These are phyloP conservation scores for Ophthalmolycus amberensis DNA, from an alignment of 2,113 vertebrate species.

Conservation along the genomic window DNA sequence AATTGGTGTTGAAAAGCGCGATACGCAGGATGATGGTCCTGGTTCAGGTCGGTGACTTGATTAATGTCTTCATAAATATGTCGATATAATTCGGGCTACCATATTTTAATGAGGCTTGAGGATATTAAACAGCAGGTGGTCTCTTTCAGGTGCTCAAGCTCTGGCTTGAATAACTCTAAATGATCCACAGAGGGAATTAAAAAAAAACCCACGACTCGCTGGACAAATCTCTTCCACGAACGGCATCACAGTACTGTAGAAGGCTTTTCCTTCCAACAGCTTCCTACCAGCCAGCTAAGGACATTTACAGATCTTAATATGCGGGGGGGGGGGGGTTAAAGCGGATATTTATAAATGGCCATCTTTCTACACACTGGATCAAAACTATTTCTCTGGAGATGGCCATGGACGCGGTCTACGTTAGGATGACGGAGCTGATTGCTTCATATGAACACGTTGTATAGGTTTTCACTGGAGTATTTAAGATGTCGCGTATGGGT, in stretches of 20 bases:
- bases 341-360: constrained; percentile 75
- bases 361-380: constrained; percentile 84
- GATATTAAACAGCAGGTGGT: constrained; percentile 47
- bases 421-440: constrained; percentile 71
- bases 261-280: constrained; percentile 51
- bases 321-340: background rate
- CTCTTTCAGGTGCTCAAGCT: constrained; percentile 66
- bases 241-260: constrained; percentile 63
- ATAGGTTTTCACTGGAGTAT: constrained; percentile 82
- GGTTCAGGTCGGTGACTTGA: background rate
- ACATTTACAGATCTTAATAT: constrained; percentile 28
- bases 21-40: background rate
- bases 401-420: constrained; percentile 74
- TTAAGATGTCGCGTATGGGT: constrained; percentile 74
- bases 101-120: constrained; percentile 13
- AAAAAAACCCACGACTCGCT: constrained; percentile 39
- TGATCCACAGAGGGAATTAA: constrained; percentile 46
- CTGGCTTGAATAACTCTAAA: constrained; percentile 44
- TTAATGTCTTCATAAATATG: background rate
- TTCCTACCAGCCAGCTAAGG: constrained; percentile 44
- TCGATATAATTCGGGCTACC: background rate
- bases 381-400: constrained; percentile 56
- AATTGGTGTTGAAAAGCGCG: background rate
- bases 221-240: constrained; percentile 50
- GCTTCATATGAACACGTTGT: constrained; percentile 46